Evolutionary conservation across 2,113 vertebrate species (phyloP).

Genomic region (Dromiciops gliroides): DNA sequence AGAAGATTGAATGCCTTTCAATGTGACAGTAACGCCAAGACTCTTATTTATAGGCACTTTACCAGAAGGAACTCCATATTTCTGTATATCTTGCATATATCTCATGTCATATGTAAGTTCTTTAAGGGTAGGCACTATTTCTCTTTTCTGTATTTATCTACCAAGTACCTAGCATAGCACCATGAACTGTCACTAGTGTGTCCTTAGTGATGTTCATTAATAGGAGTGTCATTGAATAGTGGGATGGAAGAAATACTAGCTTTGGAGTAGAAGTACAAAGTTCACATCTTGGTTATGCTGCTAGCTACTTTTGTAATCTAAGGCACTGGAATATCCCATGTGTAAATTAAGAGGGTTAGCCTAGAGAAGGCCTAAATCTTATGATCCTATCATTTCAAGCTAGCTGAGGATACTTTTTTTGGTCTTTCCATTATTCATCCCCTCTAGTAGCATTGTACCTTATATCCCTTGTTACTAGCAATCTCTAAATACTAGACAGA

Average conservation of each 20-base stretch:
- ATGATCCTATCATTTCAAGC: not conserved
- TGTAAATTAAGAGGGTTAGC: not conserved
- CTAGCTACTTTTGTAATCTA: not conserved
- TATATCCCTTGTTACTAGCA: not conserved
- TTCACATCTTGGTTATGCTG: not conserved
- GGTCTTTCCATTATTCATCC: not conserved
- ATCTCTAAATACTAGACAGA: not conserved
- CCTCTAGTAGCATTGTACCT: not conserved
- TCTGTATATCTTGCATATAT: not conserved
- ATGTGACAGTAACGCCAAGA: constrained; percentile 40
- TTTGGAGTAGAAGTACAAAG: not conserved
- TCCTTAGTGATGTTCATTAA: not conserved
- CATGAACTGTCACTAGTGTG: not conserved
- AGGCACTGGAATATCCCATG: not conserved
- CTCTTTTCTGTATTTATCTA: not conserved
- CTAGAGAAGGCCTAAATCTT: not conserved
- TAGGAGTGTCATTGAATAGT: not conserved
- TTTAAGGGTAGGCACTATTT: not conserved
- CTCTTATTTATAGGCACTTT: constrained; percentile 40
- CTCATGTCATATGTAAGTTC: not conserved
- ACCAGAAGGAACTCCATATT: constrained; percentile 6
- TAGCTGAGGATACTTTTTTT: not conserved
- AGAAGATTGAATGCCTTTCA: constrained; percentile 17
- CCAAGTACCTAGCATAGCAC: not conserved
- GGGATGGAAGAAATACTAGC: not conserved